Percentiles rank a stretch among this genome's conserved stretches.
These are phyloP conservation scores for Leucopsar rothschildi DNA, from an alignment of 2,113 vertebrate genomes.

Conservation along the genomic window DNA sequence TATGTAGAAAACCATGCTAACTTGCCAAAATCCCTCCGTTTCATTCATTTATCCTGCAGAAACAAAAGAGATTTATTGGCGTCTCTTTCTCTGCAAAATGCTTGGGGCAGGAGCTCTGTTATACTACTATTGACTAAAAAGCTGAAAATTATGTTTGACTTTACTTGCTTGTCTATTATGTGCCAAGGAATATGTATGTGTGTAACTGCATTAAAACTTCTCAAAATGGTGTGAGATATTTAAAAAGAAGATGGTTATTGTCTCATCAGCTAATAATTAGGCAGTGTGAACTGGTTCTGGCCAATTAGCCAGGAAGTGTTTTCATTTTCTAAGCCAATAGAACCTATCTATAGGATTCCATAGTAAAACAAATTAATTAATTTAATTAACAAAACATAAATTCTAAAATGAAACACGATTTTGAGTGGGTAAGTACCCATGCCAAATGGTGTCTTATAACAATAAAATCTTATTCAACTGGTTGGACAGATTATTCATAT, in stretches of 20 bases:
- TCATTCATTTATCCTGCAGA: background rate
- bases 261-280: background rate
- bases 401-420: background rate
- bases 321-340: constrained; percentile 1
- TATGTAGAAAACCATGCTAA: background rate
- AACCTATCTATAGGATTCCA: background rate
- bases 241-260: background rate
- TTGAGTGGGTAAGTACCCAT: background rate
- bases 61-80: background rate
- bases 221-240: background rate
- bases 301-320: background rate
- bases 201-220: background rate
- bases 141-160: background rate
- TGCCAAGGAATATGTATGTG: background rate
- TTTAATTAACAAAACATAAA: background rate
- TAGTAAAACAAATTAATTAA: constrained; percentile 7
- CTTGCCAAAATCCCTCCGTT: background rate
- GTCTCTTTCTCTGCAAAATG: background rate
- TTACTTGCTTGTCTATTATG: background rate
- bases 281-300: background rate
- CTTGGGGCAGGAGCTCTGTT: background rate
- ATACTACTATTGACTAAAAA: background rate
- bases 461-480: background rate
- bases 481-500: background rate
- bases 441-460: background rate